Evolutionary conservation across 2,797 vertebrate genomes (phyloP), one percentile per base, ranked within the genome.

Genomic region (Urosaurus nigricauda): DNA sequence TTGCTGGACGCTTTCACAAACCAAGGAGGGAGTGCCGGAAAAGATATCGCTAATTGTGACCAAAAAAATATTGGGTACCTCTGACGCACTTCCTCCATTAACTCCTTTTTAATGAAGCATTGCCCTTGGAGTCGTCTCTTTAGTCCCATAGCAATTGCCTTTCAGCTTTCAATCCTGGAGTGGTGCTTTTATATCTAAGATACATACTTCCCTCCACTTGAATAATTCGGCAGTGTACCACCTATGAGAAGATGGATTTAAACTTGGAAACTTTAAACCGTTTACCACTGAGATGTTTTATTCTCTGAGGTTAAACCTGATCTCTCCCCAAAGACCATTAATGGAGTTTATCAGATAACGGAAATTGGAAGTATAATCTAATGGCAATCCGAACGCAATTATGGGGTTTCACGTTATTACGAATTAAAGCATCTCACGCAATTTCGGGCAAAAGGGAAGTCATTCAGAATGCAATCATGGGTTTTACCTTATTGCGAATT

Each of bases 41-140:
- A 96, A 96, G 93, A 93, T 91, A 84, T 88, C 92, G 93, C 93
- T 96, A 96, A 97, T 96, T 97, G 95, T 94, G 95, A 96, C 95
- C 89, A 94, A 93, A 92, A 85, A 90, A 80, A 90, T 89, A 84
- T 87, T 89, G 92, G 21, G 91, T 91, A 12, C 88, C 84, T 89
- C 91, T 94, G 91, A 92, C 93, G 93, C 91, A 87, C 16, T 8
- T 85, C 92, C 85, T 85, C 47, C 0, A 8, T 58, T 85, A 92
- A 78, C 82, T 89, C 91, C 0, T 19, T 60, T 43, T 88, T 93
- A 95, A 91, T 81, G 77, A 94, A 92, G 79, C 91, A 58, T 86
- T 86, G 24, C 5, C 2, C 87, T 87, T 79, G 85, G 82, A 88
- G 86, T 75, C 83, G 73, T 14, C 4, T 87, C 29, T 37, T 63